Percentiles rank a stretch among this genome's conserved stretches.
Evolutionary conservation across 2,888 invertebrate genomes (phyloP).

Genomic region (Scaptomyza parva): DNA sequence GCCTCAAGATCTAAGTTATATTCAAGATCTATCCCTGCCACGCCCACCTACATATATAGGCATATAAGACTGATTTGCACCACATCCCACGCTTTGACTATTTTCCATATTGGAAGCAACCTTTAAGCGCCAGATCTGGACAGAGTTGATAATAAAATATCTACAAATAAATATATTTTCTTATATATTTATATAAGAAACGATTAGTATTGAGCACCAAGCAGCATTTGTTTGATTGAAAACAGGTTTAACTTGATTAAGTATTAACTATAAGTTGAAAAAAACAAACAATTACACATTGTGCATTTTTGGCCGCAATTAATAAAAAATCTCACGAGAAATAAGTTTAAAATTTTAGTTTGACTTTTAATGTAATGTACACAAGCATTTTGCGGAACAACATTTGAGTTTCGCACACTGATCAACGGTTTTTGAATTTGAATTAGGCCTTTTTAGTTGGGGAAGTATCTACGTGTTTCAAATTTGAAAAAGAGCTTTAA

Average conservation of each 20-base stretch:
- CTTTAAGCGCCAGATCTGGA: slow-evolving; percentile 34
- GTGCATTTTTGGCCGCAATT: slow-evolving; percentile 43
- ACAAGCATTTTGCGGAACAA: slow-evolving; percentile 6
- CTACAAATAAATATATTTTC: slow-evolving; percentile 10
- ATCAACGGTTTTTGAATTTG: slow-evolving; percentile 6
- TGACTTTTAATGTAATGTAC: neutral
- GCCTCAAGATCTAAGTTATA: slow-evolving; percentile 72
- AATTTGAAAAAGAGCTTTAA: slow-evolving; percentile 8
- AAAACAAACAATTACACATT: slow-evolving; percentile 35
- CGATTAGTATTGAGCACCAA: slow-evolving; percentile 75
- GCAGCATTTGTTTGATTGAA: slow-evolving; percentile 75
- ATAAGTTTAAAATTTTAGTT: slow-evolving; percentile 12
- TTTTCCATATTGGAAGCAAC: slow-evolving; percentile 75
- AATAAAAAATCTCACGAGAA: slow-evolving; percentile 54
- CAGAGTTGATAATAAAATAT: slow-evolving; percentile 20
- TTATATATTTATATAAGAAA: slow-evolving; percentile 44
- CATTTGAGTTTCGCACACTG: slow-evolving; percentile 2
- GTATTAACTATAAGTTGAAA: slow-evolving; percentile 42
- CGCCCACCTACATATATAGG: slow-evolving; percentile 28
- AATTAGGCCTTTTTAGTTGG: neutral
- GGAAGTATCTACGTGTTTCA: slow-evolving; percentile 14
- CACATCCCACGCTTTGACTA: slow-evolving; percentile 50
- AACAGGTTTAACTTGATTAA: slow-evolving; percentile 69
- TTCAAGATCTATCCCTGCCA: slow-evolving; percentile 4
- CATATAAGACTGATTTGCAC: slow-evolving; percentile 67